Conservation (phyloP, 2,888 invertebrate species). For the Ennomos quercinarius region DNA sequence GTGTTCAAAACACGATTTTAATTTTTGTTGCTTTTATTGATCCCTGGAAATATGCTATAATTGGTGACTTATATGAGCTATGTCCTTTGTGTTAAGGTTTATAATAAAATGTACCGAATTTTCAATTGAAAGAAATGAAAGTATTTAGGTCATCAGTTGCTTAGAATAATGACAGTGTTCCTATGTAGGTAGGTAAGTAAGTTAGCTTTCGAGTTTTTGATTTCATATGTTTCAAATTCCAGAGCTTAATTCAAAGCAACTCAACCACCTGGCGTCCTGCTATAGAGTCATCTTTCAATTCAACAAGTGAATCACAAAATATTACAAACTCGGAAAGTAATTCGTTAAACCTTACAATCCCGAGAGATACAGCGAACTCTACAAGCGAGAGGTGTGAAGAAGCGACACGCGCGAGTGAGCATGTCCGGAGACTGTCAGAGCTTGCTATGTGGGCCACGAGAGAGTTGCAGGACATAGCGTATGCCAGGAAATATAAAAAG, state of each 20-base stretch:
- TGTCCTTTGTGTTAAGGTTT: no score
- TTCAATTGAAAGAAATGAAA: no score
- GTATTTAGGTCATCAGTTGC: no score
- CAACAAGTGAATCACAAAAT: background rate
- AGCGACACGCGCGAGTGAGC: constrained; percentile 55
- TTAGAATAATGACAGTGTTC: no score
- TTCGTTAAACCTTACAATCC: background rate
- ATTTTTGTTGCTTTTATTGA: no score
- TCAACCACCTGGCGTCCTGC: constrained; percentile 30
- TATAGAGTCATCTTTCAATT: constrained; percentile 10
- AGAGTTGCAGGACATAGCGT: constrained; percentile 64
- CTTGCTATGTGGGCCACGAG: constrained; percentile 64
- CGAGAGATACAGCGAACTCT: background rate
- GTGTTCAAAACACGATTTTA: background rate
- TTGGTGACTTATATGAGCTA: no score
- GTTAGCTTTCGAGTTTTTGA: no score
- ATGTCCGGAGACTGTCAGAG: constrained; percentile 61
- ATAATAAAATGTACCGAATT: no score
- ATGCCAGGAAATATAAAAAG: constrained; percentile 57
- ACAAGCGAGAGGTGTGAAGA: constrained; percentile 43
- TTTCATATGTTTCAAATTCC: background rate
- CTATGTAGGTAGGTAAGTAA: no score
- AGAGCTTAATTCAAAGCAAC: constrained; percentile 14
- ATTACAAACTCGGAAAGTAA: background rate
- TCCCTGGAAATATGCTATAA: no score